Evolutionary conservation across 2,888 invertebrate species (phyloP), one percentile per base, ranked within the genome.

Genomic region (Nymphalis urticae): DNA sequence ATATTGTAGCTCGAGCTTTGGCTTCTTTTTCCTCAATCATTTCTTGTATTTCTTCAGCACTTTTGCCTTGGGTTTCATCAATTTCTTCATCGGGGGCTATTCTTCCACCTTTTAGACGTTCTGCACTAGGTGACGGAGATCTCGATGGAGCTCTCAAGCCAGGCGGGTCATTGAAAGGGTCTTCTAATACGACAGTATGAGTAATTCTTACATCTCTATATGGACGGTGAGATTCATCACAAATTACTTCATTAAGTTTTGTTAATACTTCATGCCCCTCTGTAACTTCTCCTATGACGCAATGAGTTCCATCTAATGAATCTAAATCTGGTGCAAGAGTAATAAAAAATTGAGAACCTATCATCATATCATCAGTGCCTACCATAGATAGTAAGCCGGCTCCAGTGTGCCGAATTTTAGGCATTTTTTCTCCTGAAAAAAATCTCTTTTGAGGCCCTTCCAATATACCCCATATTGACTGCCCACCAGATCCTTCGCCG

Each of bases 121-220:
- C 97, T 53, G 95, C 94, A 65, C 95, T 96, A 0, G 98, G 98
- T 62, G 97, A 97, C 0, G 99, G 99, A 36, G 99, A 99, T 71
- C 96, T 92, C 65, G 95, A 95, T 0, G 98, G 99, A 66, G 96
- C 92, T 68, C 93, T 86, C 36, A 99, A 90, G 0, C 95, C 95
- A 58, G 94, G 85, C 0, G 98, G 97, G 89, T 99, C 98, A 76
- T 97, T 96, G 84, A 96, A 99, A 0, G 99, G 99, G 90, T 99
- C 99, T 82, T 99, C 97, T 21, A 99, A 91, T 53, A 99, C 93
- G 0, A 99, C 96, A 0, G 99, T 99, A 83, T 99, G 99, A 0
- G 98, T 98, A 69, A 99, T 97, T 76, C 99, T 95, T 64, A 99
- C 97, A 85, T 99, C 99, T 84, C 98, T 96, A 84, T 97, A 99